Conservation (phyloP, 1,140 invertebrate genomes). For the Nomia melanderi region DNA sequence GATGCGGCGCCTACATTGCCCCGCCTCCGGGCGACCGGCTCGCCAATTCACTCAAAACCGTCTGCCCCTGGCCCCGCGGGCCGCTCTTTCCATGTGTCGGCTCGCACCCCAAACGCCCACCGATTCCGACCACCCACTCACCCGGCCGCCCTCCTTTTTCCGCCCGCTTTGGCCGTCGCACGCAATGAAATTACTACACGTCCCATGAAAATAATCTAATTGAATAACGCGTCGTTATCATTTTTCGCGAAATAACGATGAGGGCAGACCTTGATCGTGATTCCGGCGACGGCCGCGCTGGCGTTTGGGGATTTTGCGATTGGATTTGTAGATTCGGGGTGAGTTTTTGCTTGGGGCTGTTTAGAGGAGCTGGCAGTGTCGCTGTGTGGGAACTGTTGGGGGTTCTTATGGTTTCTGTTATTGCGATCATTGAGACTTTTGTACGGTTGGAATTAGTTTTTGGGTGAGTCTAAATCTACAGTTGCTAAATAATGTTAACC, state of each 20-base stretch:
- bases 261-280: constrained; percentile 48
- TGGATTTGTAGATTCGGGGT: constrained; percentile 7
- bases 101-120: constrained; percentile 24
- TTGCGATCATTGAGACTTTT: too few relatives aligned
- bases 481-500: too few relatives aligned
- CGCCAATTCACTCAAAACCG: constrained; percentile 60
- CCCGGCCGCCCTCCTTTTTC: constrained; percentile 31
- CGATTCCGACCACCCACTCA: not conserved
- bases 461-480: too few relatives aligned
- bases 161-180: constrained; percentile 34
- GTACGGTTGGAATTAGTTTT: too few relatives aligned
- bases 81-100: not conserved
- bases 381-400: too few relatives aligned
- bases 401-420: too few relatives aligned
- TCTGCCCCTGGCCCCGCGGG: constrained; percentile 5
- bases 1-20: constrained; percentile 53
- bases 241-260: constrained; percentile 49
- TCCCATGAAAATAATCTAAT: constrained; percentile 63
- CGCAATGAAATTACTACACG: constrained; percentile 58
- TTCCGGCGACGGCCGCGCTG: constrained; percentile 29
- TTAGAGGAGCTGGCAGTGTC: too few relatives aligned
- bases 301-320: constrained; percentile 35
- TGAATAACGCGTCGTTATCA: constrained; percentile 59
- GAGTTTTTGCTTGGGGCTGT: not conserved
- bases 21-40: constrained; percentile 40